Evolutionary conservation across 2,113 vertebrate genomes (phyloP).

Genomic region (Pelmatolapia mariae): DNA sequence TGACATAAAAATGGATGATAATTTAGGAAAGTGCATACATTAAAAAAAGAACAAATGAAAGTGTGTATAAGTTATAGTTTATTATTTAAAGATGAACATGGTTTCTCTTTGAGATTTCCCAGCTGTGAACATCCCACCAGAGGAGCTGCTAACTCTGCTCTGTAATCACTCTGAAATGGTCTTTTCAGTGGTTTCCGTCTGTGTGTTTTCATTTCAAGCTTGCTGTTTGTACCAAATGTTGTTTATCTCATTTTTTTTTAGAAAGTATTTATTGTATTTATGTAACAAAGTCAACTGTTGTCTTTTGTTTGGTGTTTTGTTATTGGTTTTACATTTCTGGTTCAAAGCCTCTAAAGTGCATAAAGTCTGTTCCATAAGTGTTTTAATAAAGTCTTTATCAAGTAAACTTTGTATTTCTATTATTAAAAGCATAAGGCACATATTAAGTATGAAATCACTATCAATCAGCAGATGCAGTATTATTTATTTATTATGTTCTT

Average conservation of each 20-base stretch:
- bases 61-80: not conserved
- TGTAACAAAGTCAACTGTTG: not conserved
- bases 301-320: not conserved
- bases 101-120: not conserved
- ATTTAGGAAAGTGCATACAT: not conserved
- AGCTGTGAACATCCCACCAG: not conserved
- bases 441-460: not conserved
- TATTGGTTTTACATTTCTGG: not conserved
- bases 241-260: not conserved
- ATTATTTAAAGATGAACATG: not conserved
- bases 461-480: not conserved
- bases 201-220: not conserved
- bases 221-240: not conserved
- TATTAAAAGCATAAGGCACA: rapidly evolving
- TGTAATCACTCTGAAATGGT: not conserved
- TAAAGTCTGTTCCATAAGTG: not conserved
- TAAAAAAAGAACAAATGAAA: not conserved
- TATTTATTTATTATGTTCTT: not conserved
- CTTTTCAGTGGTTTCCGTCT: not conserved
- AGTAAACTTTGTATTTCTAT: not conserved
- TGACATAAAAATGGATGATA: not conserved
- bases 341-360: not conserved
- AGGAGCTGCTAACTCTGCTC: not conserved
- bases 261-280: constrained; percentile 56
- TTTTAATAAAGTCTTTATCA: not conserved